A percentile compares a stretch with the other conserved stretches of the same genome.
Conservation (phyloP, 1,140 invertebrate genomes). For the Babylonia areolata region DNA sequence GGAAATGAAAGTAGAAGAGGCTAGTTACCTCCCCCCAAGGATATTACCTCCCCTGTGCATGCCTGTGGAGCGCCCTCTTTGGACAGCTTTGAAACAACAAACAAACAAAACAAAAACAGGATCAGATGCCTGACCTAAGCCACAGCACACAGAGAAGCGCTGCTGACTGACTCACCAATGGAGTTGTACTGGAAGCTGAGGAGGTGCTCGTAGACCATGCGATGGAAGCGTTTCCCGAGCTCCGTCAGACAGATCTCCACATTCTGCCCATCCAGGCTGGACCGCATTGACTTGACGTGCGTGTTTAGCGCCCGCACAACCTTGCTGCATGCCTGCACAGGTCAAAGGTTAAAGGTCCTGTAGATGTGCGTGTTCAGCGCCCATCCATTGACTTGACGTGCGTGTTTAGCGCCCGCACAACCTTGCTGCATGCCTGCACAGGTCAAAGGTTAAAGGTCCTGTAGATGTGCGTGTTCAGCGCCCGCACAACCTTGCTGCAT, state of each 20-base stretch:
- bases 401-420: slow-evolving; percentile 88
- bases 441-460: no score
- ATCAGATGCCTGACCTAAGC: neutral
- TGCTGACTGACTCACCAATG: slow-evolving; percentile 82
- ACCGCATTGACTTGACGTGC: slow-evolving; percentile 87
- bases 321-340: slow-evolving; percentile 69
- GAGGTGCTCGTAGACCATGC: slow-evolving; percentile 96
- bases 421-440: slow-evolving; percentile 76
- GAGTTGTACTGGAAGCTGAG: slow-evolving; percentile 97
- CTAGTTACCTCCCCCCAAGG: no score
- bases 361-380: no score
- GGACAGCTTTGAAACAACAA: neutral
- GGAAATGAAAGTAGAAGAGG: no score
- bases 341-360: neutral
- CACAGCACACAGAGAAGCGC: no score
- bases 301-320: slow-evolving; percentile 90
- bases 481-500: no score
- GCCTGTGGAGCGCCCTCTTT: neutral
- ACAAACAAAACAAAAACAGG: no score
- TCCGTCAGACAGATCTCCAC: slow-evolving; percentile 90
- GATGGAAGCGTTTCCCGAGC: slow-evolving; percentile 91
- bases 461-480: no score
- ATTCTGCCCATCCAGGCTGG: slow-evolving; percentile 95
- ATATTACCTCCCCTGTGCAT: no score
- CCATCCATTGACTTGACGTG: slow-evolving; percentile 88